Conservation (phyloP, 2,113 vertebrate genomes). For the Hydropotes inermis region DNA sequence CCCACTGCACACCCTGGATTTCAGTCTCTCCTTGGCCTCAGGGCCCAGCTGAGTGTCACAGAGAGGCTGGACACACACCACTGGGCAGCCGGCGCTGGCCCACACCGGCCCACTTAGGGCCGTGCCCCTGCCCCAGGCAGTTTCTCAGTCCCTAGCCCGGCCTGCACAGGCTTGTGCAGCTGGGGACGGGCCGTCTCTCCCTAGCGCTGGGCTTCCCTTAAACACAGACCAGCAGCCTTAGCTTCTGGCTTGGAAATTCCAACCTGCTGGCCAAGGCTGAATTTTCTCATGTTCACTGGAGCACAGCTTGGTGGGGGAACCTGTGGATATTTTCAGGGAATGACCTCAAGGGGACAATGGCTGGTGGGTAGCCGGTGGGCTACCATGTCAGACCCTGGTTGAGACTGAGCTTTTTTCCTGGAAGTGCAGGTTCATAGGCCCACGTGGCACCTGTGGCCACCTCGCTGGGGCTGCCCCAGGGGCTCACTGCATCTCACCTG, state of each 20-base stretch:
- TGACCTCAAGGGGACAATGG: rapidly evolving
- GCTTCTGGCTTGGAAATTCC: rapidly evolving
- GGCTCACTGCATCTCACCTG: constrained; percentile 82
- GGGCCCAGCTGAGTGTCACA: neutral
- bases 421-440: rapidly evolving
- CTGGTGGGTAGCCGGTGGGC: rapidly evolving
- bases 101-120: rapidly evolving
- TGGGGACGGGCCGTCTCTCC: rapidly evolving
- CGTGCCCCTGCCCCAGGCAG: rapidly evolving
- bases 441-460: rapidly evolving
- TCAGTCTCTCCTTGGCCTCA: rapidly evolving
- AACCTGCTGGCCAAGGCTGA: rapidly evolving
- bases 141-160: rapidly evolving
- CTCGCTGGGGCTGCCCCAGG: rapidly evolving
- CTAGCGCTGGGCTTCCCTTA: rapidly evolving
- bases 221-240: rapidly evolving
- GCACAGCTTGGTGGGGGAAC: rapidly evolving
- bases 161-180: neutral
- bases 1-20: rapidly evolving
- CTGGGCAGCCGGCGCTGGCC: rapidly evolving
- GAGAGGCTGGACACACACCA: neutral
- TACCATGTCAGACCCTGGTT: rapidly evolving
- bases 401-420: rapidly evolving
- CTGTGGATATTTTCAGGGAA: rapidly evolving
- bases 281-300: rapidly evolving